These are phyloP conservation scores for Anastatus disparis DNA, from an alignment of 1,140 invertebrate genomes.

Conservation along the genomic window DNA sequence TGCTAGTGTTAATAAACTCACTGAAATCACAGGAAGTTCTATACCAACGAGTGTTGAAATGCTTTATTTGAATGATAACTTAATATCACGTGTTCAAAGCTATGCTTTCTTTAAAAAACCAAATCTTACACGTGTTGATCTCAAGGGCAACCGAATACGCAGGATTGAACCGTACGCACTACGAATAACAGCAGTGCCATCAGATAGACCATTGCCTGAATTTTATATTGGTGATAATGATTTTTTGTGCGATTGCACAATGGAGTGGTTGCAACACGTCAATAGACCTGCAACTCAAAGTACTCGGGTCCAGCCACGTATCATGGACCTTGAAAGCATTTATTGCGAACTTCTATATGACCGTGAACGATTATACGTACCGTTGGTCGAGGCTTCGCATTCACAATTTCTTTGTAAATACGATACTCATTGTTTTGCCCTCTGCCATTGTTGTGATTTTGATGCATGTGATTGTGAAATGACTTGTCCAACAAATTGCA, in stretches of 20 bases:
- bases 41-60: constrained; percentile 89
- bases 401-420: constrained; percentile 93
- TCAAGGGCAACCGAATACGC: constrained; percentile 86
- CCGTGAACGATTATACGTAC: constrained; percentile 80
- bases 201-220: constrained; percentile 83
- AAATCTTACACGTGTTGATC: constrained; percentile 86
- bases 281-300: constrained; percentile 80
- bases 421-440: constrained; percentile 87
- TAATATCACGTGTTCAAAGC: constrained; percentile 87
- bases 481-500: constrained; percentile 91
- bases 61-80: constrained; percentile 86
- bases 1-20: constrained; percentile 85
- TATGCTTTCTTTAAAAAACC: constrained; percentile 95
- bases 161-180: constrained; percentile 88
- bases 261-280: constrained; percentile 86
- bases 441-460: constrained; percentile 94
- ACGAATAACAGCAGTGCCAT: constrained; percentile 81
- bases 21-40: constrained; percentile 85
- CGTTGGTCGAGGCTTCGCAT: constrained; percentile 83
- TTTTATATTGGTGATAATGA: constrained; percentile 92
- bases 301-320: constrained; percentile 82
- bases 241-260: constrained; percentile 88
- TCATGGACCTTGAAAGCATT: constrained; percentile 89
- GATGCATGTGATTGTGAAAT: constrained; percentile 95
- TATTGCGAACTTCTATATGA: constrained; percentile 89